Evolutionary conservation across 2,888 invertebrate species (phyloP).

Genomic region (Diarsia brunnea): DNA sequence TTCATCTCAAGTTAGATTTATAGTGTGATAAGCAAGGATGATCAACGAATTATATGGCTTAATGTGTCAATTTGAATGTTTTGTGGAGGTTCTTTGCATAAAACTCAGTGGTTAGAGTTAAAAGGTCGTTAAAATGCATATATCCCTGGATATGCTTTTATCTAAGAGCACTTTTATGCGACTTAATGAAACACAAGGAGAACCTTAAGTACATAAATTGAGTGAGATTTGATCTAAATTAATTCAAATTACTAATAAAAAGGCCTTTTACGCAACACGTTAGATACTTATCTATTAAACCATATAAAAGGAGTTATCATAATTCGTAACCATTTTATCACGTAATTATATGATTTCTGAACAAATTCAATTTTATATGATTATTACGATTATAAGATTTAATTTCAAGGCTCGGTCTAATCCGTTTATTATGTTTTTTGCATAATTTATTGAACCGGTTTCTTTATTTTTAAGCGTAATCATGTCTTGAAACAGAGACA

Average conservation of each 20-base stretch:
- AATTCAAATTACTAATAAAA: slow-evolving; percentile 36
- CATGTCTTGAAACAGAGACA: slow-evolving; percentile 55
- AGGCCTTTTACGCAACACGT: slow-evolving; percentile 22
- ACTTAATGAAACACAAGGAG: slow-evolving; percentile 18
- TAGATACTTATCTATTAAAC: slow-evolving; percentile 34
- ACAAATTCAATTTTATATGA: slow-evolving; percentile 67
- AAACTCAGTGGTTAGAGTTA: too few species aligned
- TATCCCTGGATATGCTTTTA: neutral
- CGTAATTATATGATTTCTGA: slow-evolving; percentile 63
- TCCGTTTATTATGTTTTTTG: slow-evolving; percentile 70
- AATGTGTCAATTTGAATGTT: slow-evolving; percentile 27
- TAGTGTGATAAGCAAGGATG: slow-evolving; percentile 46
- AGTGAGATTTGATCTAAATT: slow-evolving; percentile 24
- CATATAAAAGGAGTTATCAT: slow-evolving; percentile 42
- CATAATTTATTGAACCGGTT: slow-evolving; percentile 71
- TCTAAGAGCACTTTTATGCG: slow-evolving; percentile 3
- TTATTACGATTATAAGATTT: slow-evolving; percentile 68
- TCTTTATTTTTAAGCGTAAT: slow-evolving; percentile 57
- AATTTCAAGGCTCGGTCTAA: slow-evolving; percentile 71
- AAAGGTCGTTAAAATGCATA: neutral
- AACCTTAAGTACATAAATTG: neutral
- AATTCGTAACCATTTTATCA: slow-evolving; percentile 57
- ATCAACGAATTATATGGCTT: slow-evolving; percentile 36
- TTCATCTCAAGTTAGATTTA: slow-evolving; percentile 56
- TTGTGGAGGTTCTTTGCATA: neutral